Conservation (phyloP, 2,888 invertebrate species). For the Tetropium fuscum region DNA sequence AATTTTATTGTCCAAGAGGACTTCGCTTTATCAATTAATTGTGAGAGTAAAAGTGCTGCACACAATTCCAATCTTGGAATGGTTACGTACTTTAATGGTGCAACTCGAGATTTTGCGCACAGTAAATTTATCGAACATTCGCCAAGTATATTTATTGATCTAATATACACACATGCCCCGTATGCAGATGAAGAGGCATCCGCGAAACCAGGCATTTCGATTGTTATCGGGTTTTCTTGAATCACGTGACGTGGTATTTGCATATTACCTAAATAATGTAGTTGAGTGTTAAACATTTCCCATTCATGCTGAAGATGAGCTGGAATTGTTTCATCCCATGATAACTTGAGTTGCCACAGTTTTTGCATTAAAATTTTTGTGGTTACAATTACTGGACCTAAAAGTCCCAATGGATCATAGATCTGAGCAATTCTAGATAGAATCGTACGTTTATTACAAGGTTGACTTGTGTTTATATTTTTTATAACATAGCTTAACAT, state of each 20-base stretch:
- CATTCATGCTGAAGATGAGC: neutral
- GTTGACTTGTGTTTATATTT: neutral
- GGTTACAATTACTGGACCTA: constrained; percentile 2
- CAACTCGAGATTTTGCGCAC: neutral
- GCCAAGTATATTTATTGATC: neutral
- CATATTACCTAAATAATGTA: constrained; percentile 2
- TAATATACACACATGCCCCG: constrained; percentile 8
- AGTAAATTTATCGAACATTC: neutral
- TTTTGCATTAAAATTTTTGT: constrained; percentile 3
- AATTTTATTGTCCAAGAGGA: neutral
- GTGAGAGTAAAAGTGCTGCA: neutral
- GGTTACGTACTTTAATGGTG: constrained; percentile 3
- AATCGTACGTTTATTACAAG: constrained; percentile 2
- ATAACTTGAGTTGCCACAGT: neutral
- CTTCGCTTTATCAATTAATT: neutral
- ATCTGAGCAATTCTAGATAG: neutral
- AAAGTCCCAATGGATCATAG: constrained; percentile 5
- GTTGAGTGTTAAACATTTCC: neutral
- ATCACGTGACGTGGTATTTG: constrained; percentile 1
- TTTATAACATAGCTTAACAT: neutral
- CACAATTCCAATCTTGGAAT: constrained; percentile 6
- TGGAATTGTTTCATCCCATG: neutral
- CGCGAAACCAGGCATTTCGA: constrained; percentile 11
- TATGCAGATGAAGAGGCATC: constrained; percentile 1
- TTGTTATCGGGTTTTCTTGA: neutral